Evolutionary conservation across 2,888 invertebrate species (phyloP), one percentile per base, ranked within the genome.

Genomic region (Polyommatus icarus): DNA sequence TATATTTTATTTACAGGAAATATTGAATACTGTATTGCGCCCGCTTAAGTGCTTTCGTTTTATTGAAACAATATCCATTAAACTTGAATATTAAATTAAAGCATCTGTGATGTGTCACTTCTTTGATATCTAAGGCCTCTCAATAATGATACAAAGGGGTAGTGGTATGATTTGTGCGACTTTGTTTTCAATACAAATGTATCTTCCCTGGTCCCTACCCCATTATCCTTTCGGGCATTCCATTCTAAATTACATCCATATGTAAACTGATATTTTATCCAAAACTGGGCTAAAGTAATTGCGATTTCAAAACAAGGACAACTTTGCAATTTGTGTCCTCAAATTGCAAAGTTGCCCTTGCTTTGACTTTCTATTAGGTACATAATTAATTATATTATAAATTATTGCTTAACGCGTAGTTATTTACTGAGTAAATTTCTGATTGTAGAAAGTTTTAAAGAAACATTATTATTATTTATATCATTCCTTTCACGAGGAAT

Each of bases 1-100:
- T 71, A 5, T 24, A 24, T 24, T 32, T 32, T 71, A 71, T 71
- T 71, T 71, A 32, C 71, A 71, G 71, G 71, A 32, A 71, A 71
- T 36, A 71, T 36, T 71, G 71, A 71, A 36, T 71, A 71, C 4
- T 32, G 32, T 32, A 71, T 32, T 32, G 71, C 5, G 32, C 18
- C 32, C 32, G 18, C 18, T 5, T 61, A 24, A 61, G 59, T 10
- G 10, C 59, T 61, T 61, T 24, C 59, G 20, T 20, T 61, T 2
- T n/a, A n/a, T 61, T 61, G 10, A 61, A 24, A 61, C 59, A 61
- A 20, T 61, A 61, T 57, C n/a, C n/a, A n/a, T 7, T n/a, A n/a
- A 18, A n/a, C n/a, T 57, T 57, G 2, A 7, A n/a, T 57, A n/a
- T 57, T 6, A 10, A 59, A 59, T 59, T 59, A 59, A n/a, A 20